phyloP scores from a whole-genome alignment of 2,888 invertebrate species.

The Amphiduros pacificus region DNA sequence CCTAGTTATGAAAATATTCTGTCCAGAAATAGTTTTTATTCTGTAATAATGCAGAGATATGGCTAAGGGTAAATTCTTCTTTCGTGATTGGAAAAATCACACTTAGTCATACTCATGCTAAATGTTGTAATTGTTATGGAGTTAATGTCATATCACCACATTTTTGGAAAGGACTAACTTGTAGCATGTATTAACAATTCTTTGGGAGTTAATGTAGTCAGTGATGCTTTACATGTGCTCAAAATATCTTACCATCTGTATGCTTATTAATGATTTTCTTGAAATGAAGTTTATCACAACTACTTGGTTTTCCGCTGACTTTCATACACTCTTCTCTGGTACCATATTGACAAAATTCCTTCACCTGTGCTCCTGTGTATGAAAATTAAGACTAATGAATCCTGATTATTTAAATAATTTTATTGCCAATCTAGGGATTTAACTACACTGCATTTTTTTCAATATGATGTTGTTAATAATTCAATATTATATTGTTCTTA shows the following conservation, averaged over 20 bases:
- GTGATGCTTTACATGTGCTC: too few relatives aligned
- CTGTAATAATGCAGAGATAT: too few relatives aligned
- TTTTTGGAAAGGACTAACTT: too few relatives aligned
- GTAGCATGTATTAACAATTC: too few relatives aligned
- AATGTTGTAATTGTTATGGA: too few relatives aligned
- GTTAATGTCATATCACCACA: too few relatives aligned
- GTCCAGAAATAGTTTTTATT: too few relatives aligned
- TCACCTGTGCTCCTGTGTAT: conserved; percentile 57
- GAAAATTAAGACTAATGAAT: not conserved
- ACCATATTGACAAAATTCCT: conserved; percentile 95
- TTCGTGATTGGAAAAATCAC: too few relatives aligned
- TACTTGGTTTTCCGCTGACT: conserved; percentile 61
- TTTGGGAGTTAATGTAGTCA: too few relatives aligned
- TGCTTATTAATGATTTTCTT: conserved; percentile 94
- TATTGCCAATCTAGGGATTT: not conserved
- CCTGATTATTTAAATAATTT: not conserved
- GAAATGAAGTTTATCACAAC: conserved; percentile 91
- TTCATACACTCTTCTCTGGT: conserved; percentile 82
- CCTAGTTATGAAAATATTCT: too few relatives aligned
- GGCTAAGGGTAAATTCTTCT: too few relatives aligned
- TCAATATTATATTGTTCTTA: not conserved
- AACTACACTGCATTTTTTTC: not conserved
- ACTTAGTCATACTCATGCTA: too few relatives aligned
- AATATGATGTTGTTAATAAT: not conserved
- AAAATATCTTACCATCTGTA: conserved; percentile 73